phyloP scores from a whole-genome alignment of 2,888 invertebrate genomes.

The Agrypnus murinus region DNA sequence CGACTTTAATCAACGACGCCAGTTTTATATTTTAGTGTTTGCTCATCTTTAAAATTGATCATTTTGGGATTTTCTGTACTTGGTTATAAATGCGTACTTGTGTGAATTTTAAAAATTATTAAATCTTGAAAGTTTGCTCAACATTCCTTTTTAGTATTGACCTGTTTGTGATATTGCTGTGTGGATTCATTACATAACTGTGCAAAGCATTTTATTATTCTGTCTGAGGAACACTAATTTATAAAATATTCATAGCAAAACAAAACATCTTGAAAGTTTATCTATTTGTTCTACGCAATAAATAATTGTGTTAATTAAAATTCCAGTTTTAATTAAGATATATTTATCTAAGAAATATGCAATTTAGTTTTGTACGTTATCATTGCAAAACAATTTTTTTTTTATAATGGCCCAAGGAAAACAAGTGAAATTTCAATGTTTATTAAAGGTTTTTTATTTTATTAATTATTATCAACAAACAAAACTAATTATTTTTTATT shows the following conservation, averaged over 20 bases:
- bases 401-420: constrained; percentile 4
- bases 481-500: constrained; percentile 41
- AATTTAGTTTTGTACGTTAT: neutral
- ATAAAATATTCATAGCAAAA: too few species aligned
- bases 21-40: neutral
- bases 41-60: neutral
- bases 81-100: too few species aligned
- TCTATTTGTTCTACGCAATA: too few species aligned
- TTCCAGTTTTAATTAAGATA: too few species aligned
- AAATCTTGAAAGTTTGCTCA: too few species aligned
- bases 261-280: too few species aligned
- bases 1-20: constrained; percentile 2
- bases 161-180: neutral
- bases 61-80: neutral
- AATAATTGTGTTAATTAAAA: too few species aligned
- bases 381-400: neutral
- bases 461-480: neutral
- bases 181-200: neutral
- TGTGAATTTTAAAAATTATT: too few species aligned
- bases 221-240: too few species aligned
- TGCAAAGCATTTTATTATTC: neutral
- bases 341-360: too few species aligned
- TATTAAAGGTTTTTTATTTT: constrained; percentile 11
- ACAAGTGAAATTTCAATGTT: constrained; percentile 3
- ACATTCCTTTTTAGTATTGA: too few species aligned